phyloP scores from a whole-genome alignment of 2,888 invertebrate genomes.

The Polietes domitor region DNA sequence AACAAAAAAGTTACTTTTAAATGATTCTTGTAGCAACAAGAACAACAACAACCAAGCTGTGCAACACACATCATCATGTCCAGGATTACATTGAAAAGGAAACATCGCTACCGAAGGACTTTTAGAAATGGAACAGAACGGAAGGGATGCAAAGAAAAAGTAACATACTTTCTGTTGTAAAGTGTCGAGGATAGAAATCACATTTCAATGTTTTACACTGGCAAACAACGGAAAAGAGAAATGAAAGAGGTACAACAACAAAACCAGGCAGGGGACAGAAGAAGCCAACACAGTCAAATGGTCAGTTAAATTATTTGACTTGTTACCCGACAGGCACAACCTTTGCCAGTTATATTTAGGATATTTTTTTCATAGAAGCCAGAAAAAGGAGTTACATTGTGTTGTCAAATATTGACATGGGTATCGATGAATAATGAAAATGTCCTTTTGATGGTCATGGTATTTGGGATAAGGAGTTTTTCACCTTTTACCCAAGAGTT shows the following conservation, averaged over 20 bases:
- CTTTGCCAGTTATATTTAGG: no score
- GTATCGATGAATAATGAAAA: no score
- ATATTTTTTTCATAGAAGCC: no score
- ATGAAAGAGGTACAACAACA: not conserved
- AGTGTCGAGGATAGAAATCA: not conserved
- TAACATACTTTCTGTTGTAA: not conserved
- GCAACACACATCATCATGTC: no score
- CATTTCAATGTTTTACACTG: slow-evolving; percentile 19
- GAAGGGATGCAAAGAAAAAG: not conserved
- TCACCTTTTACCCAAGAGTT: no score
- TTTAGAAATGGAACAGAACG: not conserved
- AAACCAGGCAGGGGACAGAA: no score
- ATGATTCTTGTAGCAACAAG: not conserved
- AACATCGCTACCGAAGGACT: not conserved
- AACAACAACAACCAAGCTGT: not conserved
- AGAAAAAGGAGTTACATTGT: no score
- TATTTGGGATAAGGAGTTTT: no score
- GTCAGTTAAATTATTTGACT: not conserved
- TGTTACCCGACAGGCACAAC: not conserved
- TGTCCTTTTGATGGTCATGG: no score
- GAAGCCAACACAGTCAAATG: not conserved
- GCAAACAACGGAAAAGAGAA: not conserved
- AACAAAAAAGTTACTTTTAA: slow-evolving; percentile 20
- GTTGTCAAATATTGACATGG: no score
- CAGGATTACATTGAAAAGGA: slow-evolving; percentile 15